Percentiles rank a stretch among this genome's conserved stretches.
These are phyloP conservation scores for Cygnus buccinator DNA, from an alignment of 2,113 vertebrate genomes.

Conservation along the genomic window DNA sequence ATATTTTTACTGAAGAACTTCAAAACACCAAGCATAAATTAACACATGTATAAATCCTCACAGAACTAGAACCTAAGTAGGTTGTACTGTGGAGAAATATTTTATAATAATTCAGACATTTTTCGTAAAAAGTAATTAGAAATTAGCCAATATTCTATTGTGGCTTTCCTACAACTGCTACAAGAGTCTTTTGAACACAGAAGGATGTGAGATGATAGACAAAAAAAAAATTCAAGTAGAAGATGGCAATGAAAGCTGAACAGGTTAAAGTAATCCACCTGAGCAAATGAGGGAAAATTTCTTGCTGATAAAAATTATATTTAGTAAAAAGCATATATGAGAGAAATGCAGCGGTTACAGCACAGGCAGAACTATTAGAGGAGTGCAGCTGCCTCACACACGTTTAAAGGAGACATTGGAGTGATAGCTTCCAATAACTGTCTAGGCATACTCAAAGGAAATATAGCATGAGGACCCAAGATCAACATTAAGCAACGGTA, in stretches of 20 bases:
- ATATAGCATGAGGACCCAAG: background rate
- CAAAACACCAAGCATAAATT: background rate
- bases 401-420: background rate
- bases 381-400: background rate
- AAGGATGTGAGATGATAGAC: background rate
- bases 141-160: background rate
- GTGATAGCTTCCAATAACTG: background rate
- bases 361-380: background rate
- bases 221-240: background rate
- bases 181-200: slow-evolving; percentile 2
- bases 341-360: background rate
- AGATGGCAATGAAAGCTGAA: background rate
- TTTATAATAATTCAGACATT: background rate
- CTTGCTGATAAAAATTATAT: background rate
- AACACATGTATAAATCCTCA: background rate
- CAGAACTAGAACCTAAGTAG: background rate
- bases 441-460: background rate
- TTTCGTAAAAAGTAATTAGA: slow-evolving; percentile 21
- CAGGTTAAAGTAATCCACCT: background rate
- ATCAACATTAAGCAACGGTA: background rate
- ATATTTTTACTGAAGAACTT: background rate
- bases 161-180: background rate
- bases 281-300: background rate
- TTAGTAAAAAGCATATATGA: background rate
- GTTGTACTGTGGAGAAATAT: background rate